These are phyloP conservation scores for Cancer borealis DNA, from an alignment of 2,888 invertebrate species.

Conservation along the genomic window DNA sequence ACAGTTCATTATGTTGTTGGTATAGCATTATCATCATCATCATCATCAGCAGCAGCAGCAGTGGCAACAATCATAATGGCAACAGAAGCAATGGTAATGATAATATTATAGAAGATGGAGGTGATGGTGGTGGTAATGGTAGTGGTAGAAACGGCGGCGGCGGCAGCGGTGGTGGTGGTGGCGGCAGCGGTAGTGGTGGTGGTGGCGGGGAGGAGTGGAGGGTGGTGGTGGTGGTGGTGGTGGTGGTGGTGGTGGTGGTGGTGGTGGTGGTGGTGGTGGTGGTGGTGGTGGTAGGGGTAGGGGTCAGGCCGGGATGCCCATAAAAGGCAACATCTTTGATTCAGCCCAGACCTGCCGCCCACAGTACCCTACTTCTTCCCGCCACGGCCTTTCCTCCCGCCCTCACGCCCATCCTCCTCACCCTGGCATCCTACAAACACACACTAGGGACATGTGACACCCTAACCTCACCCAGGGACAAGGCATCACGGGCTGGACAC, in stretches of 20 bases:
- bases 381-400: neutral
- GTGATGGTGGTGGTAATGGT: neutral
- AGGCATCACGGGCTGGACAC: neutral
- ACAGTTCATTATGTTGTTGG: neutral
- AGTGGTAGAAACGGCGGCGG: neutral
- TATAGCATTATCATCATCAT: neutral
- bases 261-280: too few relatives aligned
- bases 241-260: neutral
- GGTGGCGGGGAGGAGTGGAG: neutral
- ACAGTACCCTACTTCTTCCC: slow-evolving; percentile 48
- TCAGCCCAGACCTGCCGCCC: slow-evolving; percentile 49
- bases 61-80: neutral
- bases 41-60: neutral
- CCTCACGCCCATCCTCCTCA: neutral
- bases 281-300: neutral
- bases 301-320: slow-evolving; percentile 45
- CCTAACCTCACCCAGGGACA: neutral
- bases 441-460: neutral
- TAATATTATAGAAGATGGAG: neutral
- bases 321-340: slow-evolving; percentile 55
- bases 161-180: neutral
- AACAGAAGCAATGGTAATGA: neutral
- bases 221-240: neutral
- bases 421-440: neutral
- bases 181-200: neutral